These are phyloP conservation scores for Nansenia antarctica DNA, from an alignment of 2,113 vertebrate genomes.

Conservation along the genomic window DNA sequence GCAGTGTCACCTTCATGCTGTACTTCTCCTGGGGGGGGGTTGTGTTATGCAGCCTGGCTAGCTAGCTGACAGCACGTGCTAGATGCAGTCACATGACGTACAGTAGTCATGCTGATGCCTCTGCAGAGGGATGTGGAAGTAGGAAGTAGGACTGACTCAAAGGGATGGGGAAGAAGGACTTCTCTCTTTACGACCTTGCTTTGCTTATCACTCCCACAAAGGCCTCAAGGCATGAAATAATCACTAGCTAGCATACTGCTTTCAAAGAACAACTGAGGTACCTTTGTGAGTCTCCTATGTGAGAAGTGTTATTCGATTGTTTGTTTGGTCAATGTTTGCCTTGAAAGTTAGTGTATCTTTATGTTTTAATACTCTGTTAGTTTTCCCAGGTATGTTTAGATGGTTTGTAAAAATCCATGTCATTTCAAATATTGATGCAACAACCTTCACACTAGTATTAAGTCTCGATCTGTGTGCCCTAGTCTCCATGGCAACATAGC, in stretches of 20 bases:
- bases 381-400: too few species aligned
- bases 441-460: too few species aligned
- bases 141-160: background rate
- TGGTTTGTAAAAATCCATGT: too few species aligned
- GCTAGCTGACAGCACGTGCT: background rate
- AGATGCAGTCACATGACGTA: background rate
- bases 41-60: background rate
- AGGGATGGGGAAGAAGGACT: background rate
- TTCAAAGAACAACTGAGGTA: too few species aligned
- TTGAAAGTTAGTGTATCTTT: background rate
- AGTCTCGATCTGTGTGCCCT: background rate
- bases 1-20: slow-evolving; percentile 47
- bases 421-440: too few species aligned
- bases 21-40: background rate
- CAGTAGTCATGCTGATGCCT: background rate
- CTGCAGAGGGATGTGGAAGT: background rate
- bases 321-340: background rate
- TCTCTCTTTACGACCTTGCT: background rate
- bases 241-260: too few species aligned
- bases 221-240: too few species aligned
- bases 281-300: too few species aligned
- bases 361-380: background rate
- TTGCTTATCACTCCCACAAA: background rate
- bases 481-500: background rate
- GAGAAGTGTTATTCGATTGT: background rate